These are phyloP conservation scores for Agraylea sexmaculata DNA, from an alignment of 1,140 invertebrate genomes.

Conservation along the genomic window DNA sequence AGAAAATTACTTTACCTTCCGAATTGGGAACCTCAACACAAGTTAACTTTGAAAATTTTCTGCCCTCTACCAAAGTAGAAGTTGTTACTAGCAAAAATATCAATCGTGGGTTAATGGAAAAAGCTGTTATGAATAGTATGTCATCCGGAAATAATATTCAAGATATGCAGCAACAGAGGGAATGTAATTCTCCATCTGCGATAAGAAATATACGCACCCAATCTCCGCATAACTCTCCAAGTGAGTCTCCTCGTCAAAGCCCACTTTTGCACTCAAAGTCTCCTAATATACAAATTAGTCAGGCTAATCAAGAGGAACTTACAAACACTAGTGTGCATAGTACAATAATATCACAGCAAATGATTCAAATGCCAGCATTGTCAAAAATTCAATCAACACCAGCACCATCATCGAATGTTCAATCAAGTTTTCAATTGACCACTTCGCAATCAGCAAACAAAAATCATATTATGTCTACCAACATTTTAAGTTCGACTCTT, in stretches of 20 bases:
- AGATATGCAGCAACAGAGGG: no score
- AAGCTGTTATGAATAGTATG: slow-evolving; percentile 19
- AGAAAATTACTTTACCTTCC: slow-evolving; percentile 28
- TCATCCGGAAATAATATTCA: no score
- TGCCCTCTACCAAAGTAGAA: slow-evolving; percentile 40
- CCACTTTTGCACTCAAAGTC: slow-evolving; percentile 14
- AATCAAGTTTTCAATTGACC: slow-evolving; percentile 31
- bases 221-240: slow-evolving; percentile 6
- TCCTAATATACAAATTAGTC: slow-evolving; percentile 12
- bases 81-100: slow-evolving; percentile 22
- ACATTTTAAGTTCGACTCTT: slow-evolving; percentile 37
- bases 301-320: slow-evolving; percentile 7
- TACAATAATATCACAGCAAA: slow-evolving; percentile 23
- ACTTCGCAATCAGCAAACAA: slow-evolving; percentile 27
- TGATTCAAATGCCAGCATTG: slow-evolving; percentile 39
- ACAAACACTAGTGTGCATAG: slow-evolving; percentile 10
- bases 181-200: no score
- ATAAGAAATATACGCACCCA: no score
- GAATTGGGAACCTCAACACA: slow-evolving; percentile 36
- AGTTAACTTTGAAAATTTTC: slow-evolving; percentile 39
- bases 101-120: slow-evolving; percentile 16
- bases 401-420: slow-evolving; percentile 22
- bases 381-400: slow-evolving; percentile 37
- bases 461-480: slow-evolving; percentile 29
- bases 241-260: slow-evolving; percentile 17